Evolutionary conservation across 2,888 invertebrate species (phyloP), one percentile per base, ranked within the genome.

Genomic region (Campoplex nolae): DNA sequence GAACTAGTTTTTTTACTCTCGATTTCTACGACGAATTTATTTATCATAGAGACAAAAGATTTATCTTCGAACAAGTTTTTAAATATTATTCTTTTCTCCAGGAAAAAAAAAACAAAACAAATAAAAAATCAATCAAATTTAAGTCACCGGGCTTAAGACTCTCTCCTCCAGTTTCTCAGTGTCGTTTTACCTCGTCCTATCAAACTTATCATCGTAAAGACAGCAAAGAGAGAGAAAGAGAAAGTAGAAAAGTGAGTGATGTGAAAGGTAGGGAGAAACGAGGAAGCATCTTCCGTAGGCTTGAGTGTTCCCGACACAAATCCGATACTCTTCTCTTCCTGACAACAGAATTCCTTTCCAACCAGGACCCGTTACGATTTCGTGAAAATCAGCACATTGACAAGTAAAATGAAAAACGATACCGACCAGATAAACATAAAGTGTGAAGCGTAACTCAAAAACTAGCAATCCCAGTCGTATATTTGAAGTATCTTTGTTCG

Each of bases 241-340:
- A 38, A 48, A 62, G 23, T 38, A 56, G 16, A 28, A 38, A 70
- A 48, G 23, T 51, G 71, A 84, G 68, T 32, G 80, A 73, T 80
- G 71, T 35, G 48, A 11, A 78, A 38, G 65, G 79, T 16, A 67
- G 38, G 68, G 54, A 79, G 35, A 67, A 58, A 67, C 13, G 9
- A 62, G 65, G n/a, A 28, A 77, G 79, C 79, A 81, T 84, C 75
- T 70, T 56, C 28, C 62, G 83, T 68, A 51, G 81, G 75, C 75
- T 85, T 71, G 85, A 85, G 82, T 85, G 84, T 73, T 73, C 74
- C 35, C 77, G 84, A 85, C 87, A 84, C 82, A 85, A 84, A 85
- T 85, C 84, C 85, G 78, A 88, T 88, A 85, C 81, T 82, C 74
- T 77, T 76, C 54, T 32, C 82, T 77, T 65, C 45, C 74, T 45